Conservation (phyloP, 2,888 invertebrate genomes). For the Andrena marginata region DNA sequence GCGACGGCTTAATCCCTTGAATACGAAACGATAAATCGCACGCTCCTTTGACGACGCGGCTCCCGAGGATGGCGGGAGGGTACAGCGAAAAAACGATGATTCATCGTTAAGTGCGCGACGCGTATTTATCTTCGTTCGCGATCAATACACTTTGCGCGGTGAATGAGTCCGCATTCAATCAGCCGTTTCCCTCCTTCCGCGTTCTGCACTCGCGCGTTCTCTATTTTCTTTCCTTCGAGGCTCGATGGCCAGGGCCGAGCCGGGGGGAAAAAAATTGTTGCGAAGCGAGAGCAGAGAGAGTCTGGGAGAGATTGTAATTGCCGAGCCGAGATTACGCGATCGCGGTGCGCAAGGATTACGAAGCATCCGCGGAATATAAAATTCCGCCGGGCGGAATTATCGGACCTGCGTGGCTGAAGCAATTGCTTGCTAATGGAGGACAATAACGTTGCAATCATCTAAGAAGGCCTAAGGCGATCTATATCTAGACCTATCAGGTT, state of each 20-base stretch:
- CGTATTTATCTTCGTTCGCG: conserved; percentile 55
- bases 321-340: conserved; percentile 1
- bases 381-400: background rate
- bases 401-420: background rate
- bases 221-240: conserved; percentile 7
- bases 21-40: conserved; percentile 55
- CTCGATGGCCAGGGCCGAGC: background rate
- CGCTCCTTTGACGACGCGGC: conserved; percentile 31
- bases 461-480: background rate
- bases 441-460: too few species aligned
- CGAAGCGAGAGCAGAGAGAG: background rate
- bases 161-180: conserved; percentile 51
- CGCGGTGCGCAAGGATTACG: background rate
- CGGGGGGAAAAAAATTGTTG: background rate
- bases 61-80: background rate
- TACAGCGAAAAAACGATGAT: conserved; percentile 40
- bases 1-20: conserved; percentile 59
- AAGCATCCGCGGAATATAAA: background rate
- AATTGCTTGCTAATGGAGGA: too few species aligned
- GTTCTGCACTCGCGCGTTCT: conserved; percentile 18
- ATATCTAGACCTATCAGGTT: background rate
- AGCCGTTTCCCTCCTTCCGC: conserved; percentile 49
- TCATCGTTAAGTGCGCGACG: conserved; percentile 45
- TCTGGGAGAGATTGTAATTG: conserved; percentile 1
- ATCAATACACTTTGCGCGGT: conserved; percentile 58